Conservation (phyloP, 2,888 invertebrate genomes). For the Erebia palarica region DNA sequence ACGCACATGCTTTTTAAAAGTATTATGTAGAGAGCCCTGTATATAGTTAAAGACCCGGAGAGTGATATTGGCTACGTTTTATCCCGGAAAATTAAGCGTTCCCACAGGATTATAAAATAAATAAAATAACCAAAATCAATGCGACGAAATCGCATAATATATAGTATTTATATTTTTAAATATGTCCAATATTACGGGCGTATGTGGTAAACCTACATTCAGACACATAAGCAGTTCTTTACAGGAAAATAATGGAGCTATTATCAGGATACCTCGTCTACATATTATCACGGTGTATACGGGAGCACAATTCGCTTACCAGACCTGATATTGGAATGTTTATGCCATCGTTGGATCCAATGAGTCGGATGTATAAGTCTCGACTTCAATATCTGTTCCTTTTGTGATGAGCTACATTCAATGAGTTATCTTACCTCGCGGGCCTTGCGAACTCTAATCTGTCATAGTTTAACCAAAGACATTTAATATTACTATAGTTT, state of each 20-base stretch:
- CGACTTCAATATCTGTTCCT: conserved; percentile 5
- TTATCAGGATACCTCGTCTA: conserved; percentile 33
- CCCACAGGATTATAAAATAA: no score
- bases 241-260: conserved; percentile 39
- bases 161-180: no score
- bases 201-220: conserved; percentile 15
- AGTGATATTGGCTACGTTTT: no score
- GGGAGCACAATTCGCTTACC: conserved; percentile 11
- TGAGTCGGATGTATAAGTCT: conserved; percentile 6
- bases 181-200: no score
- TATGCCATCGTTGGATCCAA: conserved; percentile 16
- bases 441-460: neutral
- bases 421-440: neutral
- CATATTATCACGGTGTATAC: conserved; percentile 22
- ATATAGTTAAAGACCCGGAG: no score
- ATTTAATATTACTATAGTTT: neutral
- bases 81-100: no score
- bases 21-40: no score
- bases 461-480: conserved; percentile 14
- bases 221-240: conserved; percentile 34
- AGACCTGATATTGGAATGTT: conserved; percentile 19
- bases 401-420: no score
- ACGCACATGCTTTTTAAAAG: no score
- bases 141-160: no score
- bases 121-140: no score